A percentile compares a stretch with the other conserved stretches of the same genome.
Conservation (phyloP, 2,113 vertebrate genomes). For the Pelobates fuscus region DNA sequence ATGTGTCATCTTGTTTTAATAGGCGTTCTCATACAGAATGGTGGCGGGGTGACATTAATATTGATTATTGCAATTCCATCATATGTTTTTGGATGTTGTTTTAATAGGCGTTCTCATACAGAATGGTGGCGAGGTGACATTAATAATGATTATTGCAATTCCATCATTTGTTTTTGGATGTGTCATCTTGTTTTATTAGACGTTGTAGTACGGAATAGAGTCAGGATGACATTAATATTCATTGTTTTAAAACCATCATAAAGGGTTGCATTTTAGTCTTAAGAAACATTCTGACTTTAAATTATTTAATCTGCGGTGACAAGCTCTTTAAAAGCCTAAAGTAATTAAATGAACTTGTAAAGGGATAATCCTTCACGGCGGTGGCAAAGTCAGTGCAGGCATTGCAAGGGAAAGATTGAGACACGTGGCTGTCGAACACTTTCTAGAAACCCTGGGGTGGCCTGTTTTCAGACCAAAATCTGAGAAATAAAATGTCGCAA, state of each 20-base stretch:
- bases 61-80: too few species aligned
- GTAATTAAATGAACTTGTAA: constrained; percentile 35
- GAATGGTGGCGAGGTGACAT: too few species aligned
- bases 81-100: too few species aligned
- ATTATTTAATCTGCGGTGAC: constrained; percentile 18
- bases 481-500: constrained; percentile 8
- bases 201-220: too few species aligned
- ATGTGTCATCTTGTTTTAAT: too few species aligned
- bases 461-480: neutral
- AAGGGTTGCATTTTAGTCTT: neutral
- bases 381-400: neutral
- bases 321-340: constrained; percentile 27
- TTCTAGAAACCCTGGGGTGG: neutral
- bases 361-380: constrained; percentile 20
- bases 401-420: constrained; percentile 3
- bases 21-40: too few species aligned
- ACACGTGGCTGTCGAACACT: neutral
- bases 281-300: neutral
- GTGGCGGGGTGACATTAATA: too few species aligned
- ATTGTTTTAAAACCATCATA: neutral
- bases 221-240: too few species aligned
- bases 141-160: too few species aligned
- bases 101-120: too few species aligned
- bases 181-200: too few species aligned
- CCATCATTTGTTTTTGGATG: too few species aligned